These are phyloP conservation scores for Lontra canadensis DNA, from an alignment of 2,113 vertebrate genomes.

Conservation along the genomic window DNA sequence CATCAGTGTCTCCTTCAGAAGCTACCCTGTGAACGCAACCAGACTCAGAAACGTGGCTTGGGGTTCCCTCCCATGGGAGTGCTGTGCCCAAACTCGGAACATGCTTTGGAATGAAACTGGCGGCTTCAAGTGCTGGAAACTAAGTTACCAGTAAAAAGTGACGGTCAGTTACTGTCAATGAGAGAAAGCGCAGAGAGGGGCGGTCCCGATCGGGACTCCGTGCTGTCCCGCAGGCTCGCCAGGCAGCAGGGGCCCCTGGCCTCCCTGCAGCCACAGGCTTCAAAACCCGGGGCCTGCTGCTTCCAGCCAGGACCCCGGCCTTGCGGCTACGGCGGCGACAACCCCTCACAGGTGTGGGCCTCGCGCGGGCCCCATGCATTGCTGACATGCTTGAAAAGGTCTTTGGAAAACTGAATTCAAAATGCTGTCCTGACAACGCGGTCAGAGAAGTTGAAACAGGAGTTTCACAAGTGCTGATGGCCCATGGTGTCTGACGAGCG, in stretches of 20 bases:
- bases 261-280: background rate
- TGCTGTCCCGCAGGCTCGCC: background rate
- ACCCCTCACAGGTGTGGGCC: background rate
- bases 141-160: conserved; percentile 66
- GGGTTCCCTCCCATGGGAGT: background rate
- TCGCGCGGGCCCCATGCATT: background rate
- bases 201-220: background rate
- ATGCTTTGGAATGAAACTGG: conserved; percentile 73
- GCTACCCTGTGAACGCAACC: background rate
- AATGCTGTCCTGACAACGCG: background rate
- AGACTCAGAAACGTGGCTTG: conserved; percentile 35
- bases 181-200: conserved; percentile 4
- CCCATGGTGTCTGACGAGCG: background rate
- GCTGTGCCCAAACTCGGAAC: background rate
- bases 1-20: background rate
- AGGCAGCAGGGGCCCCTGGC: background rate
- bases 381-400: conserved; percentile 28
- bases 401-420: conserved; percentile 63
- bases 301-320: background rate
- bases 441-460: conserved; percentile 4
- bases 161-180: background rate
- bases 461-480: background rate
- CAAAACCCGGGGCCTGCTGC: background rate
- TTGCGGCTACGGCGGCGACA: background rate
- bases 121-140: conserved; percentile 73